These are phyloP conservation scores for Pelochelys cantorii DNA, from an alignment of 2,797 vertebrate genomes.

Conservation along the genomic window DNA sequence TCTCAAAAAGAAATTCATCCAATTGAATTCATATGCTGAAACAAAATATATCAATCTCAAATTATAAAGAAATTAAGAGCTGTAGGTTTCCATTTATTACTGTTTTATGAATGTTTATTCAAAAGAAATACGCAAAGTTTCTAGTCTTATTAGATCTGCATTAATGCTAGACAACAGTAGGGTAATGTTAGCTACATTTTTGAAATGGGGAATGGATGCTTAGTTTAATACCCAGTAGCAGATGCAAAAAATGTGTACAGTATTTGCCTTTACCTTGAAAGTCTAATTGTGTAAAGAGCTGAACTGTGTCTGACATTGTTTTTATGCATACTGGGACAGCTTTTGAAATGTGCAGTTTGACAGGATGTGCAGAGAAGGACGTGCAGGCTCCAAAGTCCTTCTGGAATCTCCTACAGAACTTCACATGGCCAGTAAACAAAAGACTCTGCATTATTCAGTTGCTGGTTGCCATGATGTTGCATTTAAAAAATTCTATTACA, in stretches of 20 bases:
- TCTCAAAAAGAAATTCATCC: neutral
- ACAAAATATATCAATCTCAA: neutral
- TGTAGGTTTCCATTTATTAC: neutral
- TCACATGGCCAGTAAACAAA: neutral
- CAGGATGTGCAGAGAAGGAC: neutral
- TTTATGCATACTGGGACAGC: neutral
- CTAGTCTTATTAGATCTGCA: neutral
- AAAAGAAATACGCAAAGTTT: neutral
- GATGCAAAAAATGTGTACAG: neutral
- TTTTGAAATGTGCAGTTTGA: neutral
- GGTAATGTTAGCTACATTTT: neutral
- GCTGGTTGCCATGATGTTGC: neutral
- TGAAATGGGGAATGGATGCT: neutral
- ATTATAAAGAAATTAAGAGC: neutral
- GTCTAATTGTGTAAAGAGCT: constrained; percentile 43
- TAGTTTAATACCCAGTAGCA: constrained; percentile 32
- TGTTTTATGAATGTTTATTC: neutral
- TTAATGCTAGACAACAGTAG: neutral
- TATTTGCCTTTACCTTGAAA: constrained; percentile 21
- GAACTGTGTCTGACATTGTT: constrained; percentile 12
- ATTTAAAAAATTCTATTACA: neutral
- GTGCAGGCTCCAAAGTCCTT: neutral
- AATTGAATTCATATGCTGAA: neutral
- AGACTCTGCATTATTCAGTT: neutral
- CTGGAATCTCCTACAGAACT: neutral